Conservation (phyloP, 2,113 vertebrate genomes). For the Plotosus lineatus region DNA sequence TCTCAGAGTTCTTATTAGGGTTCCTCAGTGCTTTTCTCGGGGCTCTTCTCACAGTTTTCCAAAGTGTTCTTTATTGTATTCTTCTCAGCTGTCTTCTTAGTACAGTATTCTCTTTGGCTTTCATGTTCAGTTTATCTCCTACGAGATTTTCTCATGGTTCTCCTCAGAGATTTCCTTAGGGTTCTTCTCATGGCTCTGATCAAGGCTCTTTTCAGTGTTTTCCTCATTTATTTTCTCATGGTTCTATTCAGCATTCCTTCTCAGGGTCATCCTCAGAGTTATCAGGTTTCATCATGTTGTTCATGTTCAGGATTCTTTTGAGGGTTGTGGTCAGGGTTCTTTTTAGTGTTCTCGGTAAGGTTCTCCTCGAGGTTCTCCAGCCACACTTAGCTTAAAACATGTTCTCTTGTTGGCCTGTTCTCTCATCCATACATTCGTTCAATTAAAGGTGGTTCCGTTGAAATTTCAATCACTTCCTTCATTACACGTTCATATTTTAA, state of each 20-base stretch:
- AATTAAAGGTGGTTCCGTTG: too few relatives aligned
- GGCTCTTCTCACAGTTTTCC: background rate
- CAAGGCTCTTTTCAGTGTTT: background rate
- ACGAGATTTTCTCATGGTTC: background rate
- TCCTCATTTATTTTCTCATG: background rate
- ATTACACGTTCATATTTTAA: too few relatives aligned
- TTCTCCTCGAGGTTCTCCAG: background rate
- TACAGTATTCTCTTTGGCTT: too few relatives aligned
- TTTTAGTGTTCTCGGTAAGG: background rate
- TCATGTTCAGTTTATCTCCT: too few relatives aligned
- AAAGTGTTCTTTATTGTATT: too few relatives aligned
- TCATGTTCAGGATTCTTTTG: background rate
- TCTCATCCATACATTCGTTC: too few relatives aligned
- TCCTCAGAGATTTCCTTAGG: background rate
- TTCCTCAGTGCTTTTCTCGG: background rate
- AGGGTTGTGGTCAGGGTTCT: too few relatives aligned
- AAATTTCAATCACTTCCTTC: too few relatives aligned
- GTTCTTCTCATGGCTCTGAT: background rate
- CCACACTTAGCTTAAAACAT: too few relatives aligned
- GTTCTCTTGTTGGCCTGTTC: too few relatives aligned
- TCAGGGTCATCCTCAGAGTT: background rate
- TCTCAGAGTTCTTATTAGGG: background rate
- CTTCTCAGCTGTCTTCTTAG: too few relatives aligned
- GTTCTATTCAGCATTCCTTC: background rate
- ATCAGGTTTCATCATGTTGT: background rate